Conservation (phyloP, 2,113 vertebrate species). For the Melozone crissalis region DNA sequence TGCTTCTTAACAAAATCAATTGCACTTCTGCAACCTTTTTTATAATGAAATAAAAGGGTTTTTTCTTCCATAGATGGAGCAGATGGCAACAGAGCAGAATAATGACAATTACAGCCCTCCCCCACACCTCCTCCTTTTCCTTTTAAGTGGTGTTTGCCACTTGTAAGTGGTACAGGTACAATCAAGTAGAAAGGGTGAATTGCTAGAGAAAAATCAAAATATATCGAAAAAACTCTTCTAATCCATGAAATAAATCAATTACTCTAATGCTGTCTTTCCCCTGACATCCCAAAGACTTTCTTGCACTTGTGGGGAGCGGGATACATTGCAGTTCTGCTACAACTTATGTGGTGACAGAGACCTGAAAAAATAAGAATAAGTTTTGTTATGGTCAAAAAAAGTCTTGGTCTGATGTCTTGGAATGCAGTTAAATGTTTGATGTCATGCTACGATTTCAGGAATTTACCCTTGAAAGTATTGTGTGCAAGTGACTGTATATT, state of each 20-base stretch:
- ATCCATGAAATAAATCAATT: slow-evolving; percentile 24
- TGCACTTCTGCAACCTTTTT: slow-evolving; percentile 49
- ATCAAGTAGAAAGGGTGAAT: slow-evolving; percentile 27
- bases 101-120: background rate
- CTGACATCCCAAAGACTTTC: background rate
- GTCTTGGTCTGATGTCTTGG: background rate
- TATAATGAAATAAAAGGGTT: slow-evolving; percentile 20
- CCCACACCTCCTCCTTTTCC: background rate
- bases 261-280: background rate
- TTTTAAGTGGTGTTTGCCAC: slow-evolving; percentile 1
- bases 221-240: slow-evolving; percentile 7
- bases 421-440: background rate
- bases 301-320: background rate
- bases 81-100: slow-evolving; percentile 17
- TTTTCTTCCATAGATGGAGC: slow-evolving; percentile 20
- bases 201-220: slow-evolving; percentile 30
- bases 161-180: slow-evolving; percentile 6
- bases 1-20: slow-evolving; percentile 48
- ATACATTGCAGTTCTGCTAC: background rate
- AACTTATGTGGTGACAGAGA: background rate
- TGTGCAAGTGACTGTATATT: rapidly evolving
- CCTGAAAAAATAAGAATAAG: background rate
- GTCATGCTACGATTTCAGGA: background rate
- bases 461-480: background rate
- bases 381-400: background rate